These are phyloP conservation scores for Pandemis corylana DNA, from an alignment of 2,888 invertebrate species.

Conservation along the genomic window DNA sequence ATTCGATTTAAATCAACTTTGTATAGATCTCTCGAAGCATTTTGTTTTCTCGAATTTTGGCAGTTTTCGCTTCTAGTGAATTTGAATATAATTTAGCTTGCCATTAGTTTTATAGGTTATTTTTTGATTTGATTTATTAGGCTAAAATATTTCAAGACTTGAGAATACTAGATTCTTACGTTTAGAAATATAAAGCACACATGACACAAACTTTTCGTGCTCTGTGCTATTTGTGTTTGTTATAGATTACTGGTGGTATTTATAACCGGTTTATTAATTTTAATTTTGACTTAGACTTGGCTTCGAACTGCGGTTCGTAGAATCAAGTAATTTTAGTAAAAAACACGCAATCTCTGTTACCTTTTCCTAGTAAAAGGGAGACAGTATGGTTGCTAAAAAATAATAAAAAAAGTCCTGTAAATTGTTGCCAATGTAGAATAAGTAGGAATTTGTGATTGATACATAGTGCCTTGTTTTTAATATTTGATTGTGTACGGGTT, in stretches of 20 bases:
- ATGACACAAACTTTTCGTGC: not conserved
- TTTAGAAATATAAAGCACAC: not conserved
- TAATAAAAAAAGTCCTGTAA: constrained; percentile 20
- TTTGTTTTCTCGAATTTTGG: constrained; percentile 40
- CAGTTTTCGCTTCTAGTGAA: constrained; percentile 38
- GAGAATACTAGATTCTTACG: not conserved
- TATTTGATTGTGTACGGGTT: constrained; percentile 37
- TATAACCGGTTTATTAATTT: constrained; percentile 9
- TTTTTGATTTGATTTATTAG: constrained; percentile 15
- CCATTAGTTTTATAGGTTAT: constrained; percentile 29
- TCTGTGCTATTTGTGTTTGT: constrained; percentile 33
- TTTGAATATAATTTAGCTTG: constrained; percentile 36
- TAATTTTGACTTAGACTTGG: constrained; percentile 44
- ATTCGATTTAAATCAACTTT: not conserved
- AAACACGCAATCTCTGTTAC: constrained; percentile 57
- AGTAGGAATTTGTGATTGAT: constrained; percentile 30
- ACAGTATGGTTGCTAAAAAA: constrained; percentile 57
- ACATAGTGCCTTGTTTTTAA: constrained; percentile 30
- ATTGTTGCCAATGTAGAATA: constrained; percentile 39
- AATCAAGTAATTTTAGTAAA: constrained; percentile 45
- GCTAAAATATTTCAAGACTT: not conserved
- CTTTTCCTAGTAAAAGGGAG: constrained; percentile 67
- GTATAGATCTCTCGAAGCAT: constrained; percentile 40
- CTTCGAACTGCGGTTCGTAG: constrained; percentile 49
- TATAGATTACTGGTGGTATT: constrained; percentile 12